A percentile compares a stretch with the other conserved stretches of the same genome.
Conservation (phyloP, 2,888 invertebrate species). For the Hirtodrosophila cameraria region DNA sequence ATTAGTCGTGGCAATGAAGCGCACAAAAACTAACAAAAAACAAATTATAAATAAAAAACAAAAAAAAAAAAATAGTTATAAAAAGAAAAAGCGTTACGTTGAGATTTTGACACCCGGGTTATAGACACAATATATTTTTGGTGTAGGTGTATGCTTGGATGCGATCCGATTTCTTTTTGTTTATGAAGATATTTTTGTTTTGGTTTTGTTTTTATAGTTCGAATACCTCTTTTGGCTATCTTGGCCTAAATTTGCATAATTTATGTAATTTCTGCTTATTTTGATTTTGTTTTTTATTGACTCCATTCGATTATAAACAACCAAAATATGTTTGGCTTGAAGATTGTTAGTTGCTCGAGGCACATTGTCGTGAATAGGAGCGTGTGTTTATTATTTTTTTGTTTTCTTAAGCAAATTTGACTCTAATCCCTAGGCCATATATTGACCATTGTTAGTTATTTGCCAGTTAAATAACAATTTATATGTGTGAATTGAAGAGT, state of each 20-base stretch:
- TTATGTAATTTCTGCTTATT: slow-evolving; percentile 60
- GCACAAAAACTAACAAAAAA: slow-evolving; percentile 15
- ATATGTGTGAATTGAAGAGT: background rate
- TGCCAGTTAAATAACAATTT: slow-evolving; percentile 8
- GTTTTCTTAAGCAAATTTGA: slow-evolving; percentile 4
- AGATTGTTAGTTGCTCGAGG: slow-evolving; percentile 15
- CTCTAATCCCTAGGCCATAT: slow-evolving; percentile 17
- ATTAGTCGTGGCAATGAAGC: slow-evolving; percentile 20
- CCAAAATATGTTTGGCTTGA: slow-evolving; percentile 10
- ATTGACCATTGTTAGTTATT: slow-evolving; percentile 4
- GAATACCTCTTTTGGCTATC: slow-evolving; percentile 57
- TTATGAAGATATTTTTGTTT: slow-evolving; percentile 32
- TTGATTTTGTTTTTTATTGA: too few relatives aligned
- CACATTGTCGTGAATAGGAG: slow-evolving; percentile 7
- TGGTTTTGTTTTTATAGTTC: slow-evolving; percentile 39
- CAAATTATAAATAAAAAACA: background rate
- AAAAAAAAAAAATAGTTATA: too few relatives aligned
- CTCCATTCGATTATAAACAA: slow-evolving; percentile 26
- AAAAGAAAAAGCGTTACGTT: slow-evolving; percentile 39
- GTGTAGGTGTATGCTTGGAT: slow-evolving; percentile 54
- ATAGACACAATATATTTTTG: slow-evolving; percentile 1
- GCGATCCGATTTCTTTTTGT: slow-evolving; percentile 53
- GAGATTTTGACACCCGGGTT: slow-evolving; percentile 33
- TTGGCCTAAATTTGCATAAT: slow-evolving; percentile 69
- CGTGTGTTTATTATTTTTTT: too few relatives aligned